These are phyloP conservation scores for Watsonalla binaria DNA, from an alignment of 2,888 invertebrate genomes.

Conservation along the genomic window DNA sequence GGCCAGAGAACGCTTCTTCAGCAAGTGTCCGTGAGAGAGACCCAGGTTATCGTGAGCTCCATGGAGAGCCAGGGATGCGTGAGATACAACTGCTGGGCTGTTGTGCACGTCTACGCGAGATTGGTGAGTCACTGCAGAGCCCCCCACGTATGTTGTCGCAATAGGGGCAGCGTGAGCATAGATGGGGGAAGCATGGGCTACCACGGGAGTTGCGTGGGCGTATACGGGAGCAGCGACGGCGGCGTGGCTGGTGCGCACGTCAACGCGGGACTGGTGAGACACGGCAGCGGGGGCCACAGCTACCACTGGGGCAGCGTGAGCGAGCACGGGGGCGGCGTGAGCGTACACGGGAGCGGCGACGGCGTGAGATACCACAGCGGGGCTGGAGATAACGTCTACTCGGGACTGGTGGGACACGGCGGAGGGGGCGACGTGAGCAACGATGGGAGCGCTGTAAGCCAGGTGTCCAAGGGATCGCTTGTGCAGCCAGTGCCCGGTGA, in stretches of 20 bases:
- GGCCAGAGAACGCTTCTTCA: constrained; percentile 16
- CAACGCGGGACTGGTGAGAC: constrained; percentile 35
- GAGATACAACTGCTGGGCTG: constrained; percentile 19
- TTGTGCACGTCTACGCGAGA: constrained; percentile 22
- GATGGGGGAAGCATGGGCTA: constrained; percentile 31
- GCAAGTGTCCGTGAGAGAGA: constrained; percentile 19
- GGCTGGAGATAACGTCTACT: constrained; percentile 36
- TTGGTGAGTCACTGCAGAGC: constrained; percentile 41
- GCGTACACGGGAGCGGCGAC: constrained; percentile 29
- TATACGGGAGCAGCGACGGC: constrained; percentile 23
- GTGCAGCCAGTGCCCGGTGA: constrained; percentile 33
- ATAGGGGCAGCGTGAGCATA: constrained; percentile 21
- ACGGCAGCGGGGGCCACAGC: constrained; percentile 41
- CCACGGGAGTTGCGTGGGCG: constrained; percentile 24
- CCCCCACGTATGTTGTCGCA: constrained; percentile 7
- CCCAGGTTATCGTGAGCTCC: neutral
- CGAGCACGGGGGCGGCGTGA: constrained; percentile 22
- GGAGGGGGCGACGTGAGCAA: constrained; percentile 44
- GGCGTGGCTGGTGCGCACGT: constrained; percentile 16
- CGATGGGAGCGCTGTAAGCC: constrained; percentile 39
- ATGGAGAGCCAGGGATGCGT: neutral
- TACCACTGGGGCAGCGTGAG: constrained; percentile 34
- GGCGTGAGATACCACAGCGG: constrained; percentile 41
- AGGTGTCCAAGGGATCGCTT: constrained; percentile 47
- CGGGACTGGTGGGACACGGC: constrained; percentile 74